A percentile compares a stretch with the other conserved stretches of the same genome.
These are phyloP conservation scores for Laticauda laticaudata DNA, from an alignment of 2,113 vertebrate species.

Conservation along the genomic window DNA sequence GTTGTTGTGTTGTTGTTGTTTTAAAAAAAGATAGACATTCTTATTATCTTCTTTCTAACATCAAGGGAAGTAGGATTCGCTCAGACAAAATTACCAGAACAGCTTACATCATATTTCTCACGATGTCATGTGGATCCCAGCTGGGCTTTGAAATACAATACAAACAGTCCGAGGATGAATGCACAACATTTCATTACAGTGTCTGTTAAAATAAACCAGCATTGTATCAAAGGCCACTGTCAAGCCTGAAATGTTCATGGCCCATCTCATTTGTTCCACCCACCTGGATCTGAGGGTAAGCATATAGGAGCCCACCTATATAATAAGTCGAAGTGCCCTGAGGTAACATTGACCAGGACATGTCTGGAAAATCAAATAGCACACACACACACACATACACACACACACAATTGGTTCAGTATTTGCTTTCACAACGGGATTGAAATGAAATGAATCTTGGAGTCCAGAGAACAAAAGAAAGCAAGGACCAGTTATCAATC, in stretches of 20 bases:
- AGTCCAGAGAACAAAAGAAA: slow-evolving; percentile 40
- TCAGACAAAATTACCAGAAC: not conserved
- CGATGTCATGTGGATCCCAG: slow-evolving; percentile 27
- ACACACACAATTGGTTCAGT: not conserved
- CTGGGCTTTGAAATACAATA: not conserved
- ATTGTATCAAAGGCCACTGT: not conserved
- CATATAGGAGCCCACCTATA: not conserved
- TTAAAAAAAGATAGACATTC: not conserved
- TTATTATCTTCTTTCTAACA: slow-evolving; percentile 1
- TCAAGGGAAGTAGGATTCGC: not conserved
- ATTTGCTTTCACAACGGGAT: slow-evolving; percentile 14
- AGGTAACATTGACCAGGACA: not conserved
- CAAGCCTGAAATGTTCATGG: slow-evolving; percentile 1
- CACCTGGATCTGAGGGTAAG: not conserved
- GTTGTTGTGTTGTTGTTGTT: too few species aligned
- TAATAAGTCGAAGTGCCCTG: rapidly evolving
- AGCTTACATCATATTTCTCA: not conserved
- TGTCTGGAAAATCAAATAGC: not conserved
- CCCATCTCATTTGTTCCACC: not conserved
- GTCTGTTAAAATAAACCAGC: slow-evolving; percentile 36
- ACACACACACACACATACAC: not conserved
- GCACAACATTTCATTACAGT: not conserved
- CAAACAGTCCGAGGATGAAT: slow-evolving; percentile 7
- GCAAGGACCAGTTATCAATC: slow-evolving; percentile 12
- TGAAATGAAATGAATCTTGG: slow-evolving; percentile 47